Evolutionary conservation across 2,113 vertebrate species (phyloP), one percentile per base, ranked within the genome.

Genomic region (Hyperopisus bebe): DNA sequence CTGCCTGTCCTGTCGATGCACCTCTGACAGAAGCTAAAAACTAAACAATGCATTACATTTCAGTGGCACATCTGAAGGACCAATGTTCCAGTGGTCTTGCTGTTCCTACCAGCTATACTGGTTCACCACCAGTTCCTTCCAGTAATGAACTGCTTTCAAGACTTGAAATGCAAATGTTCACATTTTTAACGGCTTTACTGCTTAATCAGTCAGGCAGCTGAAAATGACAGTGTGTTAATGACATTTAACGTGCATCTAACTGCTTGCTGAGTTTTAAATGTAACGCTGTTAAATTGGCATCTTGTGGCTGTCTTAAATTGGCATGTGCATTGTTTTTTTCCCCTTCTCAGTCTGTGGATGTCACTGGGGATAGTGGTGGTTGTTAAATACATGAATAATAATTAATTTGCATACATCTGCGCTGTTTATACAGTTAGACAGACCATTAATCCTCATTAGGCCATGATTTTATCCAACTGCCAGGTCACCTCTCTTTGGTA

Each of bases 341-440:
- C 24, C 44, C 17, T 47, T 86, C 83, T 86, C 83, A 47, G 44
- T 86, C 47, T 86, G 83, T 86, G 83, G 44, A 27, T 53, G 50
- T 87, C 48, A 35, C 85, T 39, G 47, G 47, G 48, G 85, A 55
- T 53, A 27, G 85, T 53, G 85, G 31, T 35, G 31, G 50, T 35
- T 87, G 85, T 39, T 53, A 87, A 53, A 31, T 87, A 87, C 47
- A 87, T 87, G 85, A 87, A 87, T 39, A 87, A 87, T 87, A 87
- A 87, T 87, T 51, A 87, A 87, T 87, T 51, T 53, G 27, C 85
- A 55, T 87, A 55, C 85, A 53, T 87, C 50, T 87, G 85, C 27
- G 85, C 85, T 87, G 85, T 53, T 87, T 87, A 53, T 53, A 51
- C 50, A 87, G 85, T 53, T 39, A 87, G 48, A 55, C 48, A 87